Percentiles rank a stretch among this genome's conserved stretches.
Conservation (phyloP, 2,113 vertebrate species). For the Sciurus niger region DNA sequence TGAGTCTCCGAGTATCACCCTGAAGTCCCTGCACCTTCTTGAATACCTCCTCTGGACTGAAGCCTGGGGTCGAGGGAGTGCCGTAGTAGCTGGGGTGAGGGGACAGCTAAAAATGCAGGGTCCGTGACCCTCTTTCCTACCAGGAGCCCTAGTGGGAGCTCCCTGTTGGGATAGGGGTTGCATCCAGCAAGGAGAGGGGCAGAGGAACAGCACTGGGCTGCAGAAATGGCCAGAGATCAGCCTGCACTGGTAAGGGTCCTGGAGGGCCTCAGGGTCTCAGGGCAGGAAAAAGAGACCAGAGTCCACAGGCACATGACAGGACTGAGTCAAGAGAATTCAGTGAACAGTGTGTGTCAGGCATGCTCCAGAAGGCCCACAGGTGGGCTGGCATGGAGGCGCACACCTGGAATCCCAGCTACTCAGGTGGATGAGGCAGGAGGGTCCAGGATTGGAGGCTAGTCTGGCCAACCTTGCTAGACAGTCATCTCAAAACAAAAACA, state of each 20-base stretch:
- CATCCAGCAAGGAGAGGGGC: neutral
- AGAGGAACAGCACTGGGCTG: neutral
- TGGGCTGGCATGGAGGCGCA: too few relatives aligned
- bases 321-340: neutral
- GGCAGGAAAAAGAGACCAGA: neutral
- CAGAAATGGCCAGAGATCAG: neutral
- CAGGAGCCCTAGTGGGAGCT: neutral
- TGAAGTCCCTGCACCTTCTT: neutral
- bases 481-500: too few relatives aligned
- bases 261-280: neutral
- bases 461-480: too few relatives aligned
- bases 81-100: neutral
- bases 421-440: too few relatives aligned
- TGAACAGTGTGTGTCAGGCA: neutral
- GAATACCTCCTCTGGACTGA: neutral
- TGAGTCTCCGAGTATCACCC: too few relatives aligned
- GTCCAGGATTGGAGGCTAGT: too few relatives aligned
- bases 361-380: neutral
- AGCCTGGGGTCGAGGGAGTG: neutral
- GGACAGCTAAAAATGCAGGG: neutral
- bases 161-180: too few relatives aligned
- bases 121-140: neutral
- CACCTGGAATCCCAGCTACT: too few relatives aligned
- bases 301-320: fast-evolving
- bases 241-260: neutral